A percentile compares a stretch with the other conserved stretches of the same genome.
Evolutionary conservation across 2,888 invertebrate species (phyloP).

Genomic region (Pristionchus maxplancki): DNA sequence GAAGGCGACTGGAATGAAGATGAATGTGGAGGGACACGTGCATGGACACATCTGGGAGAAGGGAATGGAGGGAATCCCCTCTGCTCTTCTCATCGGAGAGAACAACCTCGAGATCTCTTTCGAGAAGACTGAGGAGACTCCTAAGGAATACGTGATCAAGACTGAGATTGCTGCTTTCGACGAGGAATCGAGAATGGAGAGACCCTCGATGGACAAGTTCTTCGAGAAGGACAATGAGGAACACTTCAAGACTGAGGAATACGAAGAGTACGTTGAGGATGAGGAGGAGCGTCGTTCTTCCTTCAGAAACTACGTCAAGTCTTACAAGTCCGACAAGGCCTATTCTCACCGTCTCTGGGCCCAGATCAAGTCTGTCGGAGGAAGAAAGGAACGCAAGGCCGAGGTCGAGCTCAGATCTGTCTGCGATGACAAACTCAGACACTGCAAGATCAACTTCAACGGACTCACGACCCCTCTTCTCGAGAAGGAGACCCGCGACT

Average conservation of each 20-base stretch:
- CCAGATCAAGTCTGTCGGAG: slow-evolving; percentile 20
- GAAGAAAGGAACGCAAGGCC: slow-evolving; percentile 39
- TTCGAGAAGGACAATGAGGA: slow-evolving; percentile 56
- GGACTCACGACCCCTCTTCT: not conserved
- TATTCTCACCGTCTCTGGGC: slow-evolving; percentile 33
- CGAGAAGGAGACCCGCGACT: slow-evolving; percentile 52
- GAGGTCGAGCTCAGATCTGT: slow-evolving; percentile 54
- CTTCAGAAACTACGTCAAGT: slow-evolving; percentile 51
- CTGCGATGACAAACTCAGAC: slow-evolving; percentile 55
- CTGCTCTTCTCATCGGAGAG: slow-evolving; percentile 59
- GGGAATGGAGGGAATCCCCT: slow-evolving; percentile 42
- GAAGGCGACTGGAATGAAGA: slow-evolving; percentile 57
- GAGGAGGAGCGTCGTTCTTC: slow-evolving; percentile 52
- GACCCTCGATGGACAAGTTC: slow-evolving; percentile 56
- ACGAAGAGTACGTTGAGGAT: slow-evolving; percentile 43
- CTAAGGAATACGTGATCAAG: slow-evolving; percentile 37
- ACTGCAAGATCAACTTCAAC: slow-evolving; percentile 53
- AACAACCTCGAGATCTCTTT: slow-evolving; percentile 63
- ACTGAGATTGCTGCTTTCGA: slow-evolving; percentile 50
- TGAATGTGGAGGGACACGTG: slow-evolving; percentile 60
- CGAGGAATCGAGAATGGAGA: slow-evolving; percentile 52
- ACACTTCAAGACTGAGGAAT: slow-evolving; percentile 52
- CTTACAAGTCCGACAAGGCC: slow-evolving; percentile 35
- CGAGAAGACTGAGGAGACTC: slow-evolving; percentile 54
- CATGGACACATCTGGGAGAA: slow-evolving; percentile 57